Percentiles rank a stretch among this genome's conserved stretches.
phyloP scores from a whole-genome alignment of 2,888 invertebrate genomes.

The Dioctria linearis region DNA sequence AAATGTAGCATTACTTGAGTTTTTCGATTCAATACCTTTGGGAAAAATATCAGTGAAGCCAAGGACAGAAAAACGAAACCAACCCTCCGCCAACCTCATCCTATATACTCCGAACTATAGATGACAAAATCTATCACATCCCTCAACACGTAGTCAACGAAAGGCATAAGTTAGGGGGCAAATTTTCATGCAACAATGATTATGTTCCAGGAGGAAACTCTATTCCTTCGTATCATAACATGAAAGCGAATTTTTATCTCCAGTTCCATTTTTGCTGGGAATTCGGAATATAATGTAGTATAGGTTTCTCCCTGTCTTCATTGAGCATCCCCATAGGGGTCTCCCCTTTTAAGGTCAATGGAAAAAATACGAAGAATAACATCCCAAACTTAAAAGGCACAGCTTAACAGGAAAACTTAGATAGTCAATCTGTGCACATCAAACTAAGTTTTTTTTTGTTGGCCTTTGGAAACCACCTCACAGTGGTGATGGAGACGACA shows the following conservation, averaged over 20 bases:
- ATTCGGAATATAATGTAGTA: not conserved
- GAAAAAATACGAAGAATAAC: conserved; percentile 13
- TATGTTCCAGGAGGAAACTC: not conserved
- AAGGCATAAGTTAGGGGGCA: conserved; percentile 15
- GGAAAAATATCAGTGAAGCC: conserved; percentile 6
- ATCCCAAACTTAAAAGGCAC: conserved; percentile 27
- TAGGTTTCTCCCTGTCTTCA: conserved; percentile 7
- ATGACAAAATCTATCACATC: conserved; percentile 49
- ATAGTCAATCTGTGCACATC: conserved; percentile 37
- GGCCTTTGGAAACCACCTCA: not conserved
- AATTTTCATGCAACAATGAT: conserved; percentile 50
- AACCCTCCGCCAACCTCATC: not conserved
- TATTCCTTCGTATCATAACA: conserved; percentile 1
- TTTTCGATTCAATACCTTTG: conserved; percentile 47
- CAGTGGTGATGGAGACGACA: no score
- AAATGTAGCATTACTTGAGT: conserved; percentile 28
- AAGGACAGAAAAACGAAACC: not conserved
- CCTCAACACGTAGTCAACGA: conserved; percentile 25
- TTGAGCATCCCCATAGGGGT: conserved; percentile 5
- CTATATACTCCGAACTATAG: not conserved
- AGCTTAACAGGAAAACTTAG: conserved; percentile 22
- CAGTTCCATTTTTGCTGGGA: not conserved
- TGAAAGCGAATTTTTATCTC: not conserved
- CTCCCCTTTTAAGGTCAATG: conserved; percentile 26
- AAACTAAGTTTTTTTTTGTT: conserved; percentile 15